phyloP scores from a whole-genome alignment of 2,113 vertebrate species.

The Dascyllus trimaculatus region DNA sequence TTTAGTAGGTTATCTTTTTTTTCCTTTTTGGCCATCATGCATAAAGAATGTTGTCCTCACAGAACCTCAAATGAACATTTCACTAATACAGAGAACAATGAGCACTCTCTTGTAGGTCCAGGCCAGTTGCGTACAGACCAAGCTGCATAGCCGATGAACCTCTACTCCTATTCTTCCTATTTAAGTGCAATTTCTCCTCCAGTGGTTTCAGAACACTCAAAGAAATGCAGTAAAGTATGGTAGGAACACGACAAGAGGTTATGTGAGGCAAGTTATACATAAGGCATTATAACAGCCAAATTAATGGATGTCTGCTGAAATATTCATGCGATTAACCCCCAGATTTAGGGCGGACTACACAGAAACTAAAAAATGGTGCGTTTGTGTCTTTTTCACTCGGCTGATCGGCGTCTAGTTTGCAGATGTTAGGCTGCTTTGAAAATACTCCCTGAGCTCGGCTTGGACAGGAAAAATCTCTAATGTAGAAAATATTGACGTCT shows the following conservation, averaged over 20 bases:
- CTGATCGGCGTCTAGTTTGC: slow-evolving; percentile 47
- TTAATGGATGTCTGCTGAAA: slow-evolving; percentile 84
- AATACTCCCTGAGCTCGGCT: slow-evolving; percentile 3
- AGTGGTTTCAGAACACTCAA: slow-evolving; percentile 56
- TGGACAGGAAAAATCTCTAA: not conserved
- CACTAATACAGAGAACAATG: slow-evolving; percentile 64
- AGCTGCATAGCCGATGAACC: slow-evolving; percentile 64
- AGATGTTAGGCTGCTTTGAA: slow-evolving; percentile 27
- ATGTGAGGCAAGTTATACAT: slow-evolving; percentile 78
- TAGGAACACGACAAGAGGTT: slow-evolving; percentile 59
- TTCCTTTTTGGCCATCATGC: slow-evolving; percentile 31
- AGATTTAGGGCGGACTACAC: slow-evolving; percentile 67
- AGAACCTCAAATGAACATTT: slow-evolving; percentile 54
- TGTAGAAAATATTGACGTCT: not conserved
- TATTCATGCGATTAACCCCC: slow-evolving; percentile 79
- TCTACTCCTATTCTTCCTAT: slow-evolving; percentile 40
- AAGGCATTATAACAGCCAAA: slow-evolving; percentile 83
- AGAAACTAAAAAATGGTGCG: slow-evolving; percentile 66
- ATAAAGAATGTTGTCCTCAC: slow-evolving; percentile 57
- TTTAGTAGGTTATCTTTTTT: slow-evolving; percentile 24
- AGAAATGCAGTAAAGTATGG: slow-evolving; percentile 67
- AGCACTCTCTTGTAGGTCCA: slow-evolving; percentile 25
- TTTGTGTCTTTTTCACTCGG: slow-evolving; percentile 70
- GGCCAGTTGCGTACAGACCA: slow-evolving; percentile 47
- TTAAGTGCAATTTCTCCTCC: slow-evolving; percentile 76